phyloP scores from a whole-genome alignment of 2,888 invertebrate species.

The Drosophila suboccidentalis region DNA sequence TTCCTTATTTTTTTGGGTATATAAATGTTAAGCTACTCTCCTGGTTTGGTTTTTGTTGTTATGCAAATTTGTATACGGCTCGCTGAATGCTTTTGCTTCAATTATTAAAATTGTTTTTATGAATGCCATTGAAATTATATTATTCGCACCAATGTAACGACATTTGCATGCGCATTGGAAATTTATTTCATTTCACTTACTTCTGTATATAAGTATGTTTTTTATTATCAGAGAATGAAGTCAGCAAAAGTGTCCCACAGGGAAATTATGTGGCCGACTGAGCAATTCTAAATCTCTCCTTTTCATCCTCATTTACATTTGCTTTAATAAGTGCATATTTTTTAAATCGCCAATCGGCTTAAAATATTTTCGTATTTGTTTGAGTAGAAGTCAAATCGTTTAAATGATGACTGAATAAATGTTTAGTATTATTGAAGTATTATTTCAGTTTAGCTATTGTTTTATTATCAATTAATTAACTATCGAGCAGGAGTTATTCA shows the following conservation, averaged over 20 bases:
- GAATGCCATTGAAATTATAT: constrained; percentile 79
- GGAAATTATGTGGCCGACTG: constrained; percentile 11
- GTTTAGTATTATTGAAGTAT: not conserved
- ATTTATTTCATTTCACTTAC: constrained; percentile 39
- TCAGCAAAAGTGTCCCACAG: not conserved
- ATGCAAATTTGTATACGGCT: constrained; percentile 58
- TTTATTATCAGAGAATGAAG: constrained; percentile 4
- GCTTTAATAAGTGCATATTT: not conserved
- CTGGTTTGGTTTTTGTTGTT: constrained; percentile 29
- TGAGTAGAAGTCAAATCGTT: not conserved
- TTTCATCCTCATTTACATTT: not conserved
- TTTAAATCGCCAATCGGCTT: constrained; percentile 48
- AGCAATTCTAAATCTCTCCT: not conserved
- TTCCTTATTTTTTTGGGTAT: constrained; percentile 1
- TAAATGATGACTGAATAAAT: not conserved
- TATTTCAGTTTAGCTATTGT: constrained; percentile 10
- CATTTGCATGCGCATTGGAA: constrained; percentile 66
- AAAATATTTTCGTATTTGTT: constrained; percentile 34
- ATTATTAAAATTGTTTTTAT: constrained; percentile 78
- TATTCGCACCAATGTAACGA: constrained; percentile 70
- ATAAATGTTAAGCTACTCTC: constrained; percentile 55
- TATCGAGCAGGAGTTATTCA: constrained; percentile 56
- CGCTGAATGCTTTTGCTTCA: constrained; percentile 63
- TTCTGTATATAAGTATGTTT: constrained; percentile 8
- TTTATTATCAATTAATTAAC: constrained; percentile 57